Evolutionary conservation across 1,140 invertebrate species (phyloP), one percentile per base, ranked within the genome.

Genomic region (Drosophila arawakana): DNA sequence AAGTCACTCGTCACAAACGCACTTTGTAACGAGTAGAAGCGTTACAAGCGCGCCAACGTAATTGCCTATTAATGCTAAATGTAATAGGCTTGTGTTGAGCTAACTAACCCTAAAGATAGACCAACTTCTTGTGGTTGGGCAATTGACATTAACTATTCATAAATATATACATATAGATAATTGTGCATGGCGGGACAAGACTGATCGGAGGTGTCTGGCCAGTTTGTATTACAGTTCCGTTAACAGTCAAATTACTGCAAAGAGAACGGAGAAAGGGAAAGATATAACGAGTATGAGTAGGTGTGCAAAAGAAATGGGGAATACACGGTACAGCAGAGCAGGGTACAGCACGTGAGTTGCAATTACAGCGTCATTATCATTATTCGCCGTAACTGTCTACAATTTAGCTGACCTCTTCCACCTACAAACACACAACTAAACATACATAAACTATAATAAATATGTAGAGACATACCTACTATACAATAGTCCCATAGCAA

Each of bases 301-400:
- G 61, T 30, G 25, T 30, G 25, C 6, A 30, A 30, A 30, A 30
- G 25, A 30, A 30, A 30, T 30, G 25, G 25, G 25, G 25, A 30
- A 44, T 41, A 10, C n/a, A 41, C 11, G n/a, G 2, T 21, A 21
- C 18, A 21, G 18, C 18, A 21, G 18, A 21, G 18, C 18, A 21
- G 15, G 25, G 25, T 15, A 15, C 0, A 60, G 37, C 54, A 67
- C 46, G 55, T 73, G 71, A 68, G 50, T 69, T 41, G 65, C 57
- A 73, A 73, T 68, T 73, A 73, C 49, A 46, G 39, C 49, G 37
- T 46, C 57, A 69, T 73, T 66, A 67, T 67, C 62, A 44, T 67
- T 66, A 60, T 43, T 52, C 43, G 62, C 43, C 39, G 15, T 55
- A 55, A 55, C 52, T 55, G 50, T 25, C 50, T 9, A 37, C 7